Evolutionary conservation across 1,140 invertebrate genomes (phyloP), one percentile per base, ranked within the genome.

Genomic region (Aleiodes sp.): DNA sequence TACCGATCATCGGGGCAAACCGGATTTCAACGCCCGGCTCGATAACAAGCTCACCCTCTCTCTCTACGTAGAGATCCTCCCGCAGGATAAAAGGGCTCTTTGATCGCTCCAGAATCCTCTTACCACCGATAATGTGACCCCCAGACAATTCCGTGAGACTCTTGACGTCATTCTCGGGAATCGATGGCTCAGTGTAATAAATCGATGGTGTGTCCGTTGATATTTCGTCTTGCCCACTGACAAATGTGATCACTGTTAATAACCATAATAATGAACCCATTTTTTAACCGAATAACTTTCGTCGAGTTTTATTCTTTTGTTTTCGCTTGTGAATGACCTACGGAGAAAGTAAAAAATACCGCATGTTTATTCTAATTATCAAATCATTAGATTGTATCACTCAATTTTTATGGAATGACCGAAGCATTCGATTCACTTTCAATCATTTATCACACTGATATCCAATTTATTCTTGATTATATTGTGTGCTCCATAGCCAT

Each of bases 1-100:
- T 93, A 61, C 96, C 96, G 75, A 95, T 91, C 86, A 95, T 95
- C 2, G 95, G 93, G 3, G 92, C 91, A 85, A 98, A 97, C 59
- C 91, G 87, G 9, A 99, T 86, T 75, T 91, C 91, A 0, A 96
- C 94, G 0, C 96, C 96, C 0, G 96, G 89, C 77, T 96, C 93
- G 41, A 99, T 90, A 24, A 92, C 87, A 46, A 98, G 86, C 76
- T 92, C 90, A 0, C 90, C 93, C 61, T 90, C 88, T 39, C 87
- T 84, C 72, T 94, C 91, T 26, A 98, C 87, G 56, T 92, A 88
- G n/a, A 97, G 84, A 84, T 97, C 94, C 78, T 94, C 91, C 29
- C 91, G 87, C 14, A 96, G 85, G 71, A 93, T 80, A 80, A 94
- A 96, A 19, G 94, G 94, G 73, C 93, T 94, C 72, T 89, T 88